Conservation (phyloP, 2,888 invertebrate species). For the Pollenia griseotomentosa region DNA sequence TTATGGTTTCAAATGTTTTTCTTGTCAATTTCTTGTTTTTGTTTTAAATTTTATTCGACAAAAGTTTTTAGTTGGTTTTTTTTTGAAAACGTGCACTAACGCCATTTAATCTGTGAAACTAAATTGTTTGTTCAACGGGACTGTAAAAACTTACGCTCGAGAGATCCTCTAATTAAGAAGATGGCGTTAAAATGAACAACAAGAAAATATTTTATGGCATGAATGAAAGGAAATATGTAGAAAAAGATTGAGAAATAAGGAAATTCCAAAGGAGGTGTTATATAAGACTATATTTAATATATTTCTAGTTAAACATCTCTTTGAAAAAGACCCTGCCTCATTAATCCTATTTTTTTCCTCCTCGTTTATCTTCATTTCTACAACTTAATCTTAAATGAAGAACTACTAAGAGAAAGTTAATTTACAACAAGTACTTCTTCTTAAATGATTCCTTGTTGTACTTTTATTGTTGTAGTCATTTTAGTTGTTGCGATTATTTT, state of each 20-base stretch:
- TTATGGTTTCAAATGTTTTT: conserved; percentile 47
- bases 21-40: conserved; percentile 14
- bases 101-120: conserved; percentile 47
- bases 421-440: conserved; percentile 40
- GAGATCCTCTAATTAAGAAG: conserved; percentile 49
- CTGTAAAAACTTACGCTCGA: conserved; percentile 51
- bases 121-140: conserved; percentile 4
- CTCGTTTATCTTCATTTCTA: background rate
- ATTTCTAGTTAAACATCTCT: too few relatives aligned
- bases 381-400: conserved; percentile 49
- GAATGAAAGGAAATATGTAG: background rate
- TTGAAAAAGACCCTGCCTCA: too few relatives aligned
- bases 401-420: conserved; percentile 25
- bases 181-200: conserved; percentile 20
- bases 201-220: conserved; percentile 17
- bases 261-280: background rate
- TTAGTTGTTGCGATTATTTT: background rate
- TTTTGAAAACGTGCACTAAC: conserved; percentile 32
- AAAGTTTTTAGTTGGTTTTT: conserved; percentile 32
- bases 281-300: too few relatives aligned
- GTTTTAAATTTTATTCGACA: conserved; percentile 21
- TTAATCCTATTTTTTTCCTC: background rate
- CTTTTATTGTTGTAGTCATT: conserved; percentile 3
- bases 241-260: background rate
- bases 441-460: conserved; percentile 4